Evolutionary conservation across 2,888 invertebrate genomes (phyloP).

Genomic region (Chorisops tibialis): DNA sequence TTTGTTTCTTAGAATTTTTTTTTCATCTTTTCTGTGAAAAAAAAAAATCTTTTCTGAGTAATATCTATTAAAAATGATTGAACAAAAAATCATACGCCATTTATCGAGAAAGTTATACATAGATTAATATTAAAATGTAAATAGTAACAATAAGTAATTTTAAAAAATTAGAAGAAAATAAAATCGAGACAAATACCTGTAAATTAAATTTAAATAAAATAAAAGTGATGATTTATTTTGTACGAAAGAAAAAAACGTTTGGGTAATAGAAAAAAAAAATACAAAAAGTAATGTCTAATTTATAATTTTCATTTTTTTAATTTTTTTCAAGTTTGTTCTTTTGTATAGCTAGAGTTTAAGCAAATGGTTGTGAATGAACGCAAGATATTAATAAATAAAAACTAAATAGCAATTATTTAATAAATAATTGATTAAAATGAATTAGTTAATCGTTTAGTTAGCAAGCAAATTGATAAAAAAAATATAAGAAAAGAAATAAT

Average conservation of each 20-base stretch:
- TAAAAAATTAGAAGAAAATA: background rate
- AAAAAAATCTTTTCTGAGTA: too few species aligned
- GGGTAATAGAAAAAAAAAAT: background rate
- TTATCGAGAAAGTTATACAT: too few species aligned
- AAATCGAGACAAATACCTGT: background rate
- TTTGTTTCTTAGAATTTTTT: too few species aligned
- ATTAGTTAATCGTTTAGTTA: conserved; percentile 4
- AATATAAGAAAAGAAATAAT: conserved; percentile 8
- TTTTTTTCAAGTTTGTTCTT: background rate
- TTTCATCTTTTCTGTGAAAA: too few species aligned
- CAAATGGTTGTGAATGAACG: conserved; percentile 26
- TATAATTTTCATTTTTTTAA: background rate
- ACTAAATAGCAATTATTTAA: background rate
- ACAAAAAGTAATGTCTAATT: background rate
- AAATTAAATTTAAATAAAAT: background rate
- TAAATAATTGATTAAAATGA: conserved; percentile 3
- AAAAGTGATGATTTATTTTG: background rate
- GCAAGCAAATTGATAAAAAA: conserved; percentile 2
- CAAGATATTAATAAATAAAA: conserved; percentile 10
- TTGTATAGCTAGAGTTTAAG: conserved; percentile 8
- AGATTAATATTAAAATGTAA: background rate
- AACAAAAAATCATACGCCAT: too few species aligned
- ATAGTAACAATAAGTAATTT: background rate
- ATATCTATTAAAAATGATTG: too few species aligned
- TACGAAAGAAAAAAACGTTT: background rate